Evolutionary conservation across 2,797 vertebrate species (phyloP), one percentile per base, ranked within the genome.

Genomic region (Onychomys leucogaster): DNA sequence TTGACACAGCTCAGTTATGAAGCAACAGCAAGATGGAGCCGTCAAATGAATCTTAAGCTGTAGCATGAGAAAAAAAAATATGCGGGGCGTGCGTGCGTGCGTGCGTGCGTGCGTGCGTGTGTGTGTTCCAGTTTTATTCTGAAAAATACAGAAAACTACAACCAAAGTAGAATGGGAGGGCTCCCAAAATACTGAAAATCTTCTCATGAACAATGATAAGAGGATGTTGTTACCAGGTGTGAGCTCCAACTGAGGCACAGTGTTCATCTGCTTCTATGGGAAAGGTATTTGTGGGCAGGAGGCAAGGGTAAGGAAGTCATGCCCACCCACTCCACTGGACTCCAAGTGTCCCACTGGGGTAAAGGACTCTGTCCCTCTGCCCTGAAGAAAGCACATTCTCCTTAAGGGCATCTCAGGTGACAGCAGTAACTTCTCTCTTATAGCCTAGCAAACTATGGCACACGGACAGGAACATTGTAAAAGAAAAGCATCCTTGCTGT

Each of bases 101-200:
- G n/a, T n/a, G n/a, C n/a, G n/a, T n/a, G n/a, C n/a, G n/a, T 52
- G 52, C 11, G 0, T 14, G 52, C 13, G 52, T 1, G 13, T 52
- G 52, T 52, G 9, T 1, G 13, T 49, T 76, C 41, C 41, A 92
- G 61, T 29, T 90, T 89, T 43, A 67, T 83, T 73, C 32, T 73
- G 10, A 69, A 93, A 73, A 93, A 57, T 73, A 10, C 9, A 93
- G 46, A 41, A 95, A 96, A 89, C 23, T 23, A 82, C 34, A 93
- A 61, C 8, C 76, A 77, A 91, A 90, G 43, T 76, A 81, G 41
- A 92, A 8, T 75, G 13, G 6, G 59, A 91, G 86, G 71, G n/a
- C 2, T 9, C 32, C 46, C 76, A 55, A 2, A 92, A 89, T 80
- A 49, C 63, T 49, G n/a, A 69, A 90, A 92, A 83, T 37, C 9